Base-by-base conservation (phyloP, 2,113 vertebrate genomes). In the Xenopus laevis region DNA sequence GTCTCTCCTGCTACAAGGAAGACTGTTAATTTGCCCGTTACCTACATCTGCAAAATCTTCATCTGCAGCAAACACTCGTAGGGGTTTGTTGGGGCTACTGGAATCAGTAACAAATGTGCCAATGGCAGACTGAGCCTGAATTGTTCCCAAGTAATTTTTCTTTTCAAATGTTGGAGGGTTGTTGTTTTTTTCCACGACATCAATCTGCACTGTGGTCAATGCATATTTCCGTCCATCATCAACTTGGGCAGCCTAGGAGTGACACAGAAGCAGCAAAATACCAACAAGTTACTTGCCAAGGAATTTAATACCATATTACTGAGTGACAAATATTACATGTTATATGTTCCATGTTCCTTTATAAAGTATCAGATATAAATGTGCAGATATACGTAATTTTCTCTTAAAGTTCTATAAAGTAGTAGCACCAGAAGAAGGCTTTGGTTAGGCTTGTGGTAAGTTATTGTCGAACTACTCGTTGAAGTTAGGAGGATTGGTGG, bases 161-260 rank as follows among this genome's bases (percentile, higher is more conserved):
- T 67, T 86, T 82, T 90, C 85, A 0, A 96, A 96, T 46, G 75
- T 82, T 0, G 94, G 94, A 45, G 88, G 81, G 20, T 87, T 77
- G 17, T 83, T 33, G 80, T 91, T 96, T 80, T 87, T 93, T 77
- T 81, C 88, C 79, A 90, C 83, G 77, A 92, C 91, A 5, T 93
- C 89, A 7, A 96, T 87, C 74, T 86, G 88, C 53, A 95, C 91
- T 18, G 47, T 86, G 0, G 82, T 89, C 72, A 88, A 11, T 0
- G 94, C 83, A 20, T 92, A 94, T 87, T 91, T 93, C 75, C 89
- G 86, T 57, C 81, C 60, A 82, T 94, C 91, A 79, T 84, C 91
- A 64, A 82, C 88, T 84, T 96, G 94, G 0, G 84, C 87, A 20
- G 92, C 94, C 94, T 96, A 27, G 23, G 55, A 50, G 15, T 50